phyloP scores from a whole-genome alignment of 23 tunicate genomes.

The Diplosoma virens region DNA sequence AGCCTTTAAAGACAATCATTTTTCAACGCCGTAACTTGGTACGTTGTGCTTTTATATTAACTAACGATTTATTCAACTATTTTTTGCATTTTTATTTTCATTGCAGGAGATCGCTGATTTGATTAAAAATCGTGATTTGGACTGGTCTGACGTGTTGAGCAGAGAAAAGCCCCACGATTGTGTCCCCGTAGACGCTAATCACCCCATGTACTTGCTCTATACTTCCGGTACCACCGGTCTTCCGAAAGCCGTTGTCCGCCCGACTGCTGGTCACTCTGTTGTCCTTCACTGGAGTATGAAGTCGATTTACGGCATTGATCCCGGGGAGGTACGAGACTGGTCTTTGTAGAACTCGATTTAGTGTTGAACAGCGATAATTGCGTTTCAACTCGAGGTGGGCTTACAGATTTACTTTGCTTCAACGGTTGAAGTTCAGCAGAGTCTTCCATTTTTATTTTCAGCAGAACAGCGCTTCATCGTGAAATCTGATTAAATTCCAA shows the following conservation, averaged over 20 bases:
- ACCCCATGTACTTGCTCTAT: slow-evolving; percentile 86
- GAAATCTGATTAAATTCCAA: too few species aligned
- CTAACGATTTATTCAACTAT: not conserved
- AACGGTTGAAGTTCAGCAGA: too few species aligned
- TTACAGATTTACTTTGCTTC: too few species aligned
- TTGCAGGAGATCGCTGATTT: slow-evolving; percentile 54
- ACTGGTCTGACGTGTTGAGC: slow-evolving; percentile 65
- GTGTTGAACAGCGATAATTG: too few species aligned
- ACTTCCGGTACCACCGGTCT: slow-evolving; percentile 93
- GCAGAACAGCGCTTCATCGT: too few species aligned
- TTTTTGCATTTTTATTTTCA: not conserved
- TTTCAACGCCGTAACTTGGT: slow-evolving; percentile 82
- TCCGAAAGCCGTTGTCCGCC: slow-evolving; percentile 90
- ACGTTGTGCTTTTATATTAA: not conserved
- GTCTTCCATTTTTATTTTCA: too few species aligned
- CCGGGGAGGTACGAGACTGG: slow-evolving; percentile 89
- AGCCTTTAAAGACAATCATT: slow-evolving; percentile 66
- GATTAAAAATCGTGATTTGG: slow-evolving; percentile 39
- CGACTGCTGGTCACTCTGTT: slow-evolving; percentile 87
- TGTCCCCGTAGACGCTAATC: slow-evolving; percentile 92
- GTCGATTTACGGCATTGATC: slow-evolving; percentile 80
- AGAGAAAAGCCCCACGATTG: slow-evolving; percentile 66
- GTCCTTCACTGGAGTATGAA: slow-evolving; percentile 88
- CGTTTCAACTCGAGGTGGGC: too few species aligned
- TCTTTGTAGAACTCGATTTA: too few species aligned